Evolutionary conservation across 2,113 vertebrate genomes (phyloP).

Genomic region (Entosphenus tridentatus): DNA sequence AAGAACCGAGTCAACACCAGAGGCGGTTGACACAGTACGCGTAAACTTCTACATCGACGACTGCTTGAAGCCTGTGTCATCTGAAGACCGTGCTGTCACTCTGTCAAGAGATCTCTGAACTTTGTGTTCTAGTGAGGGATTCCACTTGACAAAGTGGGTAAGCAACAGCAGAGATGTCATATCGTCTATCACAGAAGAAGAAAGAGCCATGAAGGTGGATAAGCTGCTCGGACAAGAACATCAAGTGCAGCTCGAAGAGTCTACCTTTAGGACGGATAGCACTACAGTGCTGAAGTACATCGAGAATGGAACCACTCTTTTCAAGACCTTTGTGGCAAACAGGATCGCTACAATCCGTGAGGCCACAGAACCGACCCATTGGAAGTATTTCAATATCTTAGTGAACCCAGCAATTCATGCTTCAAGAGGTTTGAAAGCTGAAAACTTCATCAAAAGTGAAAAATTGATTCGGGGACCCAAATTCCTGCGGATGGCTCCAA

Average conservation of each 20-base stretch:
- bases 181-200: background rate
- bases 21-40: no score
- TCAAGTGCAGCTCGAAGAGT: no score
- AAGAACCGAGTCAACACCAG: no score
- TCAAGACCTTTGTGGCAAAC: no score
- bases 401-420: constrained; percentile 10
- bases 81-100: no score
- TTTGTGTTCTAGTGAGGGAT: background rate
- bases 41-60: background rate
- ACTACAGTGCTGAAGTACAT: no score
- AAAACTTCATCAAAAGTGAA: no score
- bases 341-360: no score
- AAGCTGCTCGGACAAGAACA: no score
- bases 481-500: constrained; percentile 1
- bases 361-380: no score
- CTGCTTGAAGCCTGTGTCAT: background rate
- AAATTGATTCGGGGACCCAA: background rate
- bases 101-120: background rate
- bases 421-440: background rate
- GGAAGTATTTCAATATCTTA: background rate
- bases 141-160: background rate
- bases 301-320: no score
- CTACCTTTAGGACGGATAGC: no score
- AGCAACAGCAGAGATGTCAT: background rate
- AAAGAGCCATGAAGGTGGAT: background rate